A percentile compares a stretch with the other conserved stretches of the same genome.
Conservation (phyloP, 2,113 vertebrate species). For the Petromus typicus region DNA sequence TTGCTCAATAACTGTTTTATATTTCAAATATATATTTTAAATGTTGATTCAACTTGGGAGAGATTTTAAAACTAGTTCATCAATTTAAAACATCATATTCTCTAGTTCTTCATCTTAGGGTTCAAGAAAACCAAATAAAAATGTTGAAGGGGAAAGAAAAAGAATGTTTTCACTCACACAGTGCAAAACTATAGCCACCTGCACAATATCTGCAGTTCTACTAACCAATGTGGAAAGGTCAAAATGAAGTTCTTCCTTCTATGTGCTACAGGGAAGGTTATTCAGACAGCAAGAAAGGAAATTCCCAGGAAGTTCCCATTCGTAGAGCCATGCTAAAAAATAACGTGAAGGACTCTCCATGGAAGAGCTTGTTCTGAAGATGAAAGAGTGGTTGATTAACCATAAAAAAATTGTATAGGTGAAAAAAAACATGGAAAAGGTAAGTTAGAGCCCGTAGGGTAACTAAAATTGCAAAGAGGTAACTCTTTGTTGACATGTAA, state of each 20-base stretch:
- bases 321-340: conserved; percentile 59
- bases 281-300: conserved; percentile 23
- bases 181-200: conserved; percentile 72
- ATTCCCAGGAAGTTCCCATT: background rate
- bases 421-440: conserved; percentile 62
- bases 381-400: conserved; percentile 39
- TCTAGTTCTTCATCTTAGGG: background rate
- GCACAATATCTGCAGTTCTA: background rate
- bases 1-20: background rate
- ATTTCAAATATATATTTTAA: conserved; percentile 10
- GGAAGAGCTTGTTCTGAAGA: conserved; percentile 65
- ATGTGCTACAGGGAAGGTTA: conserved; percentile 39
- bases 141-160: conserved; percentile 48
- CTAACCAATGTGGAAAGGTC: conserved; percentile 68
- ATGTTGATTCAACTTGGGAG: background rate
- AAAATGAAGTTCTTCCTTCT: conserved; percentile 76
- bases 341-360: background rate
- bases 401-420: conserved; percentile 53
- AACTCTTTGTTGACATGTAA: conserved; percentile 8
- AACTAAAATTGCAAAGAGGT: conserved; percentile 47
- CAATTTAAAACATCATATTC: conserved; percentile 38
- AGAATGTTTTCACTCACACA: conserved; percentile 43
- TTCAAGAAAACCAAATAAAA: conserved; percentile 38
- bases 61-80: conserved; percentile 20
- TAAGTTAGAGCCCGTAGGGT: background rate